A percentile compares a stretch with the other conserved stretches of the same genome.
Conservation (phyloP, 2,797 vertebrate species). For the Mastacembelus armatus region DNA sequence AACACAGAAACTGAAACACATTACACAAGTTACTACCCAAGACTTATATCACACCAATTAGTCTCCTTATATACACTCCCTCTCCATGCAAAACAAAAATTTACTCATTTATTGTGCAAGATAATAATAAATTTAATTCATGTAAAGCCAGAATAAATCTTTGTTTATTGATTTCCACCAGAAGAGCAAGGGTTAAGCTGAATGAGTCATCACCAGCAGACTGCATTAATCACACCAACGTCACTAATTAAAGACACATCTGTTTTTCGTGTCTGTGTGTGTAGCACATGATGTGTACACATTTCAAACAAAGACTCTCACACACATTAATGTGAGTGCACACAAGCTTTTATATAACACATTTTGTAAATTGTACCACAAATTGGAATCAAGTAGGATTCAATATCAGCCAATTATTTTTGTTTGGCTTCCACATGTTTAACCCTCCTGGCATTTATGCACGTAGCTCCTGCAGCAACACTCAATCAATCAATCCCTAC, state of each 20-base stretch:
- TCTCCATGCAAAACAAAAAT: neutral
- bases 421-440: conserved; percentile 27
- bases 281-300: conserved; percentile 56
- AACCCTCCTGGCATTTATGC: conserved; percentile 22
- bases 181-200: conserved; percentile 81
- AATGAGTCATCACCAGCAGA: conserved; percentile 88
- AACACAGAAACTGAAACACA: conserved; percentile 21
- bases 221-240: conserved; percentile 87
- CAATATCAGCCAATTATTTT: conserved; percentile 47
- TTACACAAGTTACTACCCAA: conserved; percentile 11
- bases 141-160: conserved; percentile 30
- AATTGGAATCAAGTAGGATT: conserved; percentile 52
- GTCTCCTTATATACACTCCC: conserved; percentile 13
- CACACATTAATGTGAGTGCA: conserved; percentile 3
- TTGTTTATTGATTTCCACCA: conserved; percentile 72
- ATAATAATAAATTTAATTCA: neutral
- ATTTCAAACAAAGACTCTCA: conserved; percentile 36
- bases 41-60: conserved; percentile 1
- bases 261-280: conserved; percentile 65
- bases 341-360: conserved; percentile 20
- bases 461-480: conserved; percentile 13
- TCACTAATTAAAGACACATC: conserved; percentile 85
- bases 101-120: neutral
- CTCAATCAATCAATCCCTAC: conserved; percentile 33
- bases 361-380: conserved; percentile 29